Evolutionary conservation across 2,888 invertebrate species (phyloP).

Genomic region (Timema podura): DNA sequence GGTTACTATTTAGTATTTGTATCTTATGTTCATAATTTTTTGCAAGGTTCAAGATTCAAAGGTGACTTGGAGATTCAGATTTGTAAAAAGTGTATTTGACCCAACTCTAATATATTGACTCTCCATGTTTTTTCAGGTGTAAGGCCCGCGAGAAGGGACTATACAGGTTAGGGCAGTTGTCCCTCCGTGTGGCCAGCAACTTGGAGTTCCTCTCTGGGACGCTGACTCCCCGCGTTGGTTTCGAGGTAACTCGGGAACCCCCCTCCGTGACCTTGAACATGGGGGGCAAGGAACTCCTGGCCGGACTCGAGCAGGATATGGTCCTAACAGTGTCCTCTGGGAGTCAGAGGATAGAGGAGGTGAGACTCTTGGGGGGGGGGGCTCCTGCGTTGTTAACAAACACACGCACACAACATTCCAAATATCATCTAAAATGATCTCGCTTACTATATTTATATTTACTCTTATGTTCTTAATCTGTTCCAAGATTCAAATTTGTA

Average conservation of each 20-base stretch:
- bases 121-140: too few species aligned
- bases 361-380: conserved; percentile 36
- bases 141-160: conserved; percentile 55
- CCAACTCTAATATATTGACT: not conserved
- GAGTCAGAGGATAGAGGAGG: conserved; percentile 67
- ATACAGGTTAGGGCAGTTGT: conserved; percentile 68
- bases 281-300: conserved; percentile 66
- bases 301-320: conserved; percentile 76
- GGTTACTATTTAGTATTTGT: too few species aligned
- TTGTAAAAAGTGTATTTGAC: too few species aligned
- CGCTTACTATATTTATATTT: too few species aligned
- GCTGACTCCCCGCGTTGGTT: conserved; percentile 27
- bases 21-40: too few species aligned
- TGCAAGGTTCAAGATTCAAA: too few species aligned
- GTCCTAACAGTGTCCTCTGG: conserved; percentile 72
- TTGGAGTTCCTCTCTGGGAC: conserved; percentile 64
- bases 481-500: too few species aligned
- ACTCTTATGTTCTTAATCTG: too few species aligned
- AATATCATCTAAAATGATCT: too few species aligned
- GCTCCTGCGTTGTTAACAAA: too few species aligned
- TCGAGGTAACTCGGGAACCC: conserved; percentile 31
- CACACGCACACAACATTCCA: too few species aligned
- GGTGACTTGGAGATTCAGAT: too few species aligned
- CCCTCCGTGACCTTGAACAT: conserved; percentile 44
- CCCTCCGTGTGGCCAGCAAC: conserved; percentile 58